phyloP scores from a whole-genome alignment of 2,888 invertebrate genomes.

The Anarsia innoxiella region DNA sequence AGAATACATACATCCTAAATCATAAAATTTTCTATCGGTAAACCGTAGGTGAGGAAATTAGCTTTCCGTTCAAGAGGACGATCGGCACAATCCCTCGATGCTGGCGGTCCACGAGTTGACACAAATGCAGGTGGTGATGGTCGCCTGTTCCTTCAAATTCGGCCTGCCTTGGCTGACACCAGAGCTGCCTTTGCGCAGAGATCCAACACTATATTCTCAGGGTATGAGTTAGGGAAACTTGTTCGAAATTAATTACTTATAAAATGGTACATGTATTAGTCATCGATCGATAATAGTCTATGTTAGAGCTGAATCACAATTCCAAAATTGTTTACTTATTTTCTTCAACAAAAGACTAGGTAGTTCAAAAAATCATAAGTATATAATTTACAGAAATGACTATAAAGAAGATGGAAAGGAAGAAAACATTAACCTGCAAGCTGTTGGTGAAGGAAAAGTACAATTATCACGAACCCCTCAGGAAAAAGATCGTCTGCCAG shows the following conservation, averaged over 20 bases:
- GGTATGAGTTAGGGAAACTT: too few relatives aligned
- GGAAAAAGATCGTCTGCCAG: slow-evolving; percentile 89
- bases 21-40: too few relatives aligned
- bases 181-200: slow-evolving; percentile 49
- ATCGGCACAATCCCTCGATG: slow-evolving; percentile 65
- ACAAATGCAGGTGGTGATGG: slow-evolving; percentile 52
- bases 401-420: slow-evolving; percentile 53
- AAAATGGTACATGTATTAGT: too few relatives aligned
- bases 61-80: slow-evolving; percentile 66
- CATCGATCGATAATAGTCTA: too few relatives aligned
- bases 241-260: too few relatives aligned
- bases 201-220: slow-evolving; percentile 68
- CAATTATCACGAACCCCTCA: slow-evolving; percentile 82
- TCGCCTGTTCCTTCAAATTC: slow-evolving; percentile 61
- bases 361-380: too few relatives aligned
- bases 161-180: slow-evolving; percentile 61
- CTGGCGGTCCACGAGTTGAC: slow-evolving; percentile 40
- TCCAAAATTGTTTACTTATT: too few relatives aligned
- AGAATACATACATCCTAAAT: too few relatives aligned
- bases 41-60: slow-evolving; percentile 59
- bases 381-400: slow-evolving; percentile 28
- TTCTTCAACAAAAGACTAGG: too few relatives aligned
- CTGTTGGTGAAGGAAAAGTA: slow-evolving; percentile 78
- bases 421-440: slow-evolving; percentile 68
- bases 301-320: too few relatives aligned